Base-by-base conservation (phyloP, 2,888 invertebrate species). In the Octonoba sinensis region DNA sequence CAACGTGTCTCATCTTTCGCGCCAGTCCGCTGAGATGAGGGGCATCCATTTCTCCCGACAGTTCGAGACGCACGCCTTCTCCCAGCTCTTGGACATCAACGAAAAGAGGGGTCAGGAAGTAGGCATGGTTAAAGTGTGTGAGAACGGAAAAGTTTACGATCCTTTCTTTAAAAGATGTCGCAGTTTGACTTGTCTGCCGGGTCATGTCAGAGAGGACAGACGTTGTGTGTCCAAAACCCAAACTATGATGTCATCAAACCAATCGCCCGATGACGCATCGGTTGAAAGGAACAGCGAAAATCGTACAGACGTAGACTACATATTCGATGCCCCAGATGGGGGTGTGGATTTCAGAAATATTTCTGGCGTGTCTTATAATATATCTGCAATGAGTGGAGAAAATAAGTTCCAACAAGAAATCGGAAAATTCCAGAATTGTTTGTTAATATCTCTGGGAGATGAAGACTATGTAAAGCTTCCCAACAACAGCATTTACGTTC, bases 111-210 rank as follows among this genome's bases (percentile, higher is more conserved):
- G 87, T 15, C 86, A 87, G 18, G 83, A 85, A 11, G 87, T 88
- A 4, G 87, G 87, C 2, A 81, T 65, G 16, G 71, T 74, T 8
- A 70, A 76, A 36, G 73, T 74, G 6, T 87, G 87, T 65, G 60
- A 54, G 1, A 59, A 75, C 6, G 85, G 84, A 0, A 86, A 89
- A 85, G 86, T 90, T 16, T 90, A 87, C 85, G 90, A 90, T 85
- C 89, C 89, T 3, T 90, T 90, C 85, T 88, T 88, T 85, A 88
- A 88, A 77, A 87, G 86, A 69, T 90, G 90, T 82, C 87, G 89
- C 16, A 86, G 87, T 56, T 87, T 90, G 3, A 85, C 89, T 6
- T 88, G 88, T 79, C 86, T 86, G 49, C 82, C 84, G n/a, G 87
- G 87, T 13, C 86, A 87, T 72, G 85, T 85, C 1, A 86, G 86